Base-by-base conservation (phyloP, 2,113 vertebrate genomes). In the Aegotheles bennettii region DNA sequence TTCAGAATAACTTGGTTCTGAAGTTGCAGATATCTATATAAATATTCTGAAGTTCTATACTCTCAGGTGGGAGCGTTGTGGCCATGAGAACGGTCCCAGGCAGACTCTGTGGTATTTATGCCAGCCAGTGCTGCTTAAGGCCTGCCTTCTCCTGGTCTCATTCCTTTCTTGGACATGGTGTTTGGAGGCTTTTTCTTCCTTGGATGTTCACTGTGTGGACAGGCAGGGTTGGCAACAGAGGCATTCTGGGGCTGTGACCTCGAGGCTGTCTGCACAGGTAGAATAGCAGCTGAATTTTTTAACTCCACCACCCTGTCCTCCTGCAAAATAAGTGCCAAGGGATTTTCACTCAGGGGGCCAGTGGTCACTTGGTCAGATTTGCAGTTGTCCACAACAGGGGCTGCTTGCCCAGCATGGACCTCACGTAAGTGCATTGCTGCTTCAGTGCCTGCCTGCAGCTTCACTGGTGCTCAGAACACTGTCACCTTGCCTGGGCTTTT, bases 361-460 rank as follows among this genome's bases (percentile, higher is more conserved):
- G 70, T 35, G 80, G 64, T 53, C 53, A 50, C 48, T 84, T 51
- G 50, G 51, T 23, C 4, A 5, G 36, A 16, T 35, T 36, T 56
- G 59, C 73, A 50, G 59, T 40, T 77, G 42, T 63, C 38, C 56
- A 35, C n/a, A n/a, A n/a, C n/a, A n/a, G n/a, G 50, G 47, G 36
- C 51, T 71, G 70, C 64, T 88, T 71, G 70, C 64, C 85, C 38
- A 43, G 2, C 28, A 10, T 15, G 40, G 38, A 40, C 48, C 68
- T 80, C 57, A 43, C 35, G 6, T 18, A 48, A 67, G 9, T 0
- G 0, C 29, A 33, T 31, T 3, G 1, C 73, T 35, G 1, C 63
- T 75, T 33, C 48, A 60, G 36, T 4, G 2, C 11, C 56, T 70
- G 50, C 6, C 43, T 47, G n/a, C 36, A 29, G 64, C 40, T 68